Evolutionary conservation across 2,113 vertebrate species (phyloP).

Genomic region (Desmodus rotundus): DNA sequence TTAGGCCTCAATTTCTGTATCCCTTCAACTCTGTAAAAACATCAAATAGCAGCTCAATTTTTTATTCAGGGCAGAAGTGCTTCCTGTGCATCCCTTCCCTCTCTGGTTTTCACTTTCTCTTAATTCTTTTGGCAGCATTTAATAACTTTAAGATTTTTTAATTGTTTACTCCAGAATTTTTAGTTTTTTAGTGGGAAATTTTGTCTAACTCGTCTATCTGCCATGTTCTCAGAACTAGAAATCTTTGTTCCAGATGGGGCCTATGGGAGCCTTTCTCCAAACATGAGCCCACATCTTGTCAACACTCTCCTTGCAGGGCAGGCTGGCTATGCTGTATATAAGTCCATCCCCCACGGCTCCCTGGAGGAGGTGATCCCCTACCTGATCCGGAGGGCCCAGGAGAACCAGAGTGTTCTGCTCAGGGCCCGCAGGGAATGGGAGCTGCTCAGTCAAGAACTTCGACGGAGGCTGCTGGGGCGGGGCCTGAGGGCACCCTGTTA

Average conservation of each 20-base stretch:
- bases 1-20: neutral
- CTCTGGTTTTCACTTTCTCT: neutral
- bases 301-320: conserved; percentile 76
- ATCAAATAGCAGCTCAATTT: neutral
- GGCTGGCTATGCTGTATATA: conserved; percentile 88
- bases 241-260: neutral
- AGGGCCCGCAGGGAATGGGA: conserved; percentile 88
- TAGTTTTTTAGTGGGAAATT: neutral
- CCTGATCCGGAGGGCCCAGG: conserved; percentile 89
- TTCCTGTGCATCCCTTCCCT: neutral
- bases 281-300: neutral
- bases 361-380: conserved; percentile 91
- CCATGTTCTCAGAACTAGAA: neutral
- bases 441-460: conserved; percentile 84
- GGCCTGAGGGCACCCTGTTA: neutral
- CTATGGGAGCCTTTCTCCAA: neutral
- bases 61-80: neutral
- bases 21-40: neutral
- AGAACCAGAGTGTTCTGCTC: conserved; percentile 88
- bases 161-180: neutral
- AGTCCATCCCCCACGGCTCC: conserved; percentile 91
- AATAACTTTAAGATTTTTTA: neutral
- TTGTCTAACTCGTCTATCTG: neutral
- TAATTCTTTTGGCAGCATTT: neutral
- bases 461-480: conserved; percentile 74